Base-by-base conservation (phyloP, 2,113 vertebrate genomes). In the Hypocryptadius cinnamomeus region DNA sequence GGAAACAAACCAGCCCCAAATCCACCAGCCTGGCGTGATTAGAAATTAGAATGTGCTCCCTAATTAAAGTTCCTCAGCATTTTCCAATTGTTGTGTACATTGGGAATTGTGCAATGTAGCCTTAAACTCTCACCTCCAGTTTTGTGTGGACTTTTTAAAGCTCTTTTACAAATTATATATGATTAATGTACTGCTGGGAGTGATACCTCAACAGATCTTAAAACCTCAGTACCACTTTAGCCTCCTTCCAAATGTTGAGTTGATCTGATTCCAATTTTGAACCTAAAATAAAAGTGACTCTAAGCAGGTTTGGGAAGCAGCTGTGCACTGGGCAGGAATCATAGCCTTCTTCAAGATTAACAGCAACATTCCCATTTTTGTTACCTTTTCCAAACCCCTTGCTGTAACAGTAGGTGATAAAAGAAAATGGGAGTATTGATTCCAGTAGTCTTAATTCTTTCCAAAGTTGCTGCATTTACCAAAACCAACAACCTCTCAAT, bases 191-290 rank as follows among this genome's bases (percentile, higher is more conserved):
- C n/a, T 89, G 70, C 73, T 79, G 50, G 59, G 80, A 84, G 56
- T 42, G 73, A 81, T 73, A 79, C 50, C 78, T 81, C 86, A 71
- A 90, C 33, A 61, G 50, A 79, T 72, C 74, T 89, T 50, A 63
- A 93, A 96, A 93, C 23, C 84, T 89, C 65, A 76, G 73, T 25
- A 53, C 40, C 4, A 24, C 84, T 85, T 92, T 21, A 90, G 70
- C 65, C 74, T 94, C 70, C 78, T 44, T 96, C 76, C 85, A 95
- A 96, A 95, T 91, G 84, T n/a, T 88, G 47, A 96, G 65, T 85
- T 94, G 94, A 87, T 87, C 72, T 22, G 35, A 69, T 60, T 94
- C 91, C 91, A 87, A 51, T 25, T 87, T 11, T 6, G 60, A 90
- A 86, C 27, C 76, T 48, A 89, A 95, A 92, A 92, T 96, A 88